These are phyloP conservation scores for Lasioglossum calceatum DNA, from an alignment of 2,888 invertebrate species.

Conservation along the genomic window DNA sequence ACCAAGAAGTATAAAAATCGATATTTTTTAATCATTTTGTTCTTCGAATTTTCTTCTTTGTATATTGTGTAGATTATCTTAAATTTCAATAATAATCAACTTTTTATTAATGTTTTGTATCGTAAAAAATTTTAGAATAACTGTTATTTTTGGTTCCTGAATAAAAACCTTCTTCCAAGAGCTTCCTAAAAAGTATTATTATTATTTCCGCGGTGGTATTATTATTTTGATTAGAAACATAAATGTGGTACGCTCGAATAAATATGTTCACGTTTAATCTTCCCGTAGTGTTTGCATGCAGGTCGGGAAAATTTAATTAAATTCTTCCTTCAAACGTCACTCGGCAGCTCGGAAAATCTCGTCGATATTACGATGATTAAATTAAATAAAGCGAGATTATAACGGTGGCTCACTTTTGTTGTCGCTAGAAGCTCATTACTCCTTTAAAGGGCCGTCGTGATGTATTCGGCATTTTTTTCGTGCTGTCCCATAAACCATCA, in stretches of 20 bases:
- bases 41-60: too few species aligned
- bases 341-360: not conserved
- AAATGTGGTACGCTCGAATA: not conserved
- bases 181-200: too few species aligned
- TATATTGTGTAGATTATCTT: too few species aligned
- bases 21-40: too few species aligned
- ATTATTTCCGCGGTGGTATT: not conserved
- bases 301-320: not conserved
- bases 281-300: not conserved
- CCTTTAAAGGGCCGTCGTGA: not conserved
- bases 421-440: conserved; percentile 53
- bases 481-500: too few species aligned
- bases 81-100: too few species aligned
- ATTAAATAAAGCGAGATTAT: not conserved
- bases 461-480: not conserved
- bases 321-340: not conserved
- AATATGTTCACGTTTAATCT: not conserved
- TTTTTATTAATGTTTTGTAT: too few species aligned
- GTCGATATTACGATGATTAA: not conserved
- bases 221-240: not conserved
- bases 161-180: not conserved
- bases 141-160: too few species aligned
- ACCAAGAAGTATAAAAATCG: too few species aligned
- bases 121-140: too few species aligned
- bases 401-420: conserved; percentile 36